These are phyloP conservation scores for Clarias batrachus DNA, from an alignment of 2,113 vertebrate species.

Conservation along the genomic window DNA sequence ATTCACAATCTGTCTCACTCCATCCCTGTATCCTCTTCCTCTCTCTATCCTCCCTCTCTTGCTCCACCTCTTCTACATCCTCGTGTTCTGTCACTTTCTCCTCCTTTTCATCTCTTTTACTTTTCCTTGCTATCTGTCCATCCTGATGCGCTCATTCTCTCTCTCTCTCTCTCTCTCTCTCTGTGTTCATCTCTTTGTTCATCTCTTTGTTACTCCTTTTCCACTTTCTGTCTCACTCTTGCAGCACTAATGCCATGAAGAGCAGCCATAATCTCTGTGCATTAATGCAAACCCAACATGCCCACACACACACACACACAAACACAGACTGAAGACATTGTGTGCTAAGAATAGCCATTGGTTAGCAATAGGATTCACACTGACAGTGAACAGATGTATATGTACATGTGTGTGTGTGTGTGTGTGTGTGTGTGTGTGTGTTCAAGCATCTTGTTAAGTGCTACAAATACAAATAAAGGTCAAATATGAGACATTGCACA, in stretches of 20 bases:
- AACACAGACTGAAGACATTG: not conserved
- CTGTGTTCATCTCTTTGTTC: no score
- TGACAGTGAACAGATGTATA: not conserved
- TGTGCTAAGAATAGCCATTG: constrained; percentile 17
- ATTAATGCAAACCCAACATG: not conserved
- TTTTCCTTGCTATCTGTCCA: not conserved
- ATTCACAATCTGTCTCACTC: not conserved
- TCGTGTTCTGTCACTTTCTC: not conserved
- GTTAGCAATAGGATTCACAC: constrained; percentile 1
- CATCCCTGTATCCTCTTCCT: not conserved
- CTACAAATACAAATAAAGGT: constrained; percentile 31
- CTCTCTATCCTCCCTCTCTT: not conserved
- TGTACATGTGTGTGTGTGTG: constrained; percentile 3
- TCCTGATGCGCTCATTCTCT: not conserved
- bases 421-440: constrained; percentile 25
- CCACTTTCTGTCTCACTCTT: not conserved
- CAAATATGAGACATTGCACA: not conserved
- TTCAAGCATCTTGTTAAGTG: not conserved
- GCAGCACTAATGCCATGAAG: constrained; percentile 1
- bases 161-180: not conserved
- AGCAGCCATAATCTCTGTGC: not conserved
- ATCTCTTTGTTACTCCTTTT: not conserved
- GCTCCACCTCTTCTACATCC: not conserved
- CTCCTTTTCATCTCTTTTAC: not conserved
- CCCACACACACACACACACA: not conserved